Conservation (phyloP, 2,113 vertebrate species). For the Thermophis baileyi region DNA sequence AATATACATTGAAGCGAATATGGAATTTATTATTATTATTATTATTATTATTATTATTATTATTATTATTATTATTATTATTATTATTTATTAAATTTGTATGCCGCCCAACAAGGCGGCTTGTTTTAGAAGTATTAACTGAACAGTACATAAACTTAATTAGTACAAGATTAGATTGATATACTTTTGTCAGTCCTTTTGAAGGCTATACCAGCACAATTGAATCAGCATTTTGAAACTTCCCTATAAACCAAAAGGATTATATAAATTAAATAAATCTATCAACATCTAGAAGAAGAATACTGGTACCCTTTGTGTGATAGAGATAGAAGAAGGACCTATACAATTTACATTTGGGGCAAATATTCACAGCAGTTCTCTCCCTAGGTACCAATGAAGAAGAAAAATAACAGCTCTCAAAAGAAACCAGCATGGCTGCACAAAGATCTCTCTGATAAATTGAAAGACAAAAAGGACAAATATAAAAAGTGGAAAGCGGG, state of each 20-base stretch:
- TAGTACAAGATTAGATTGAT: background rate
- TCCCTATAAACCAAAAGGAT: background rate
- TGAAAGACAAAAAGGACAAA: too few species aligned
- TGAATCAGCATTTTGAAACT: background rate
- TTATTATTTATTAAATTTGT: too few species aligned
- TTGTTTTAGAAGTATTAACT: background rate
- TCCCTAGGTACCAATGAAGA: background rate
- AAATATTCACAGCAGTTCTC: background rate
- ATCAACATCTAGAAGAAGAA: background rate
- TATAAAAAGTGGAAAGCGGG: too few species aligned
- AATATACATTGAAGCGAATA: too few species aligned
- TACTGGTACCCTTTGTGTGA: background rate
- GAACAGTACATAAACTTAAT: background rate
- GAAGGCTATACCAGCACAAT: background rate
- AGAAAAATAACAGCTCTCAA: too few species aligned
- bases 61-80: too few species aligned
- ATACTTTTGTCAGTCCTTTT: background rate
- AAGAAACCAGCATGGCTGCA: too few species aligned
- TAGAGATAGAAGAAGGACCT: background rate
- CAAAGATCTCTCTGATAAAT: too few species aligned
- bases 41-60: too few species aligned
- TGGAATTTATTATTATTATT: too few species aligned
- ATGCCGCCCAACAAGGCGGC: too few species aligned
- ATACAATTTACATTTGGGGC: background rate
- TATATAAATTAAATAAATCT: background rate